Base-by-base conservation (phyloP, 2,888 invertebrate genomes). In the Pegoplata infirma region DNA sequence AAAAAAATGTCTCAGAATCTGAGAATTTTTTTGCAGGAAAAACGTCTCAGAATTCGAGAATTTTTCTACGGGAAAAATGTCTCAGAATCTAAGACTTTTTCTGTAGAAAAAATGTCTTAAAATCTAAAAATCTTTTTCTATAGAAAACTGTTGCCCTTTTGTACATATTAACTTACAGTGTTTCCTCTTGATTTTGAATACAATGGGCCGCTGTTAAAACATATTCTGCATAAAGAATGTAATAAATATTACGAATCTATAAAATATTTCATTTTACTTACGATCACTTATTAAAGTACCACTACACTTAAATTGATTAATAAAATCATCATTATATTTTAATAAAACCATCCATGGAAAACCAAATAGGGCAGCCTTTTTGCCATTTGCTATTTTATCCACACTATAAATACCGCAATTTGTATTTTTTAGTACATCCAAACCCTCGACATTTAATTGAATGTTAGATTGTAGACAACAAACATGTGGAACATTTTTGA, bases 141-240 rank as follows among this genome's bases (percentile, higher is more conserved):
- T n/a, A n/a, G n/a, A n/a, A n/a, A n/a, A n/a, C n/a, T n/a, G n/a
- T n/a, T n/a, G n/a, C n/a, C n/a, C n/a, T n/a, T n/a, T n/a, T n/a
- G n/a, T n/a, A n/a, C n/a, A 40, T 40, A 3, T 40, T 40, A 6
- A 81, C 85, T 82, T 59, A 87, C 86, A 86, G 82, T 16, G 81
- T 72, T 32, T 81, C 17, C 67, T 84, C 68, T 1, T 59, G 58
- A 5, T 79, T 83, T 17, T 75, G 10, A 0, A 86, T 69, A 25
- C 86, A 86, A 63, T 86, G 86, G 1, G 85, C 86, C 5, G 86
- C 86, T 0, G 87, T 87, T 14, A 86, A 63, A 3, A 87, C 80
- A 32, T 87, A 85, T 63, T 79, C 72, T 79, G 7, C 10, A 40
- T 12, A 40, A 12, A 40, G n/a, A 23, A 64, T 71, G 23, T 32